These are phyloP conservation scores for Pseudomyrmex dendroicus DNA, from an alignment of 1,140 invertebrate species.

Conservation along the genomic window DNA sequence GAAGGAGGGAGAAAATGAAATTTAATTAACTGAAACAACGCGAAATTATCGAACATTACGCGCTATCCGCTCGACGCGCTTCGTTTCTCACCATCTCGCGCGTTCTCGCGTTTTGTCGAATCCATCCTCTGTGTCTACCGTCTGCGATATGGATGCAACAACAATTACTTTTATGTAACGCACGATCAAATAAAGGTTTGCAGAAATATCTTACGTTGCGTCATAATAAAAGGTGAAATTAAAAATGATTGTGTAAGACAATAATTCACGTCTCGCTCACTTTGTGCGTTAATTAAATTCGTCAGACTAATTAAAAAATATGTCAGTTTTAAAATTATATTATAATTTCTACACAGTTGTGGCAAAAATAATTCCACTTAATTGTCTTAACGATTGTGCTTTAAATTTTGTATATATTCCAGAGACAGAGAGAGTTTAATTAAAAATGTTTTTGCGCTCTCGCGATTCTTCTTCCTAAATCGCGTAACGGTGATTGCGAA, in stretches of 20 bases:
- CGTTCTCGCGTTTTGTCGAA: conserved; percentile 2
- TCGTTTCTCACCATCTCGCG: conserved; percentile 33
- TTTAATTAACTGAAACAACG: conserved; percentile 79
- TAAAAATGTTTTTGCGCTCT: background rate
- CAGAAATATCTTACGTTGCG: background rate
- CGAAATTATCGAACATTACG: conserved; percentile 73
- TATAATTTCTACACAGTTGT: background rate
- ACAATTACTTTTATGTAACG: conserved; percentile 39
- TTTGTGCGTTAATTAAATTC: background rate
- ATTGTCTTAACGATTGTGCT: background rate
- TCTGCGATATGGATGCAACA: background rate
- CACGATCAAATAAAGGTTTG: background rate
- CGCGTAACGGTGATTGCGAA: background rate
- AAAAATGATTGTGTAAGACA: background rate
- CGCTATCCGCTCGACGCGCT: conserved; percentile 51
- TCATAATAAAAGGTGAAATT: background rate
- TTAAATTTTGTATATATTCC: background rate
- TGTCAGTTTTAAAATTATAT: background rate
- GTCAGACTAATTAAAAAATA: background rate
- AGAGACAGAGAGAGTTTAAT: background rate
- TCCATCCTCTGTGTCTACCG: background rate
- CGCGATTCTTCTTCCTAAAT: background rate
- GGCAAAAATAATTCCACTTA: background rate
- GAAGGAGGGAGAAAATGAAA: conserved; percentile 72
- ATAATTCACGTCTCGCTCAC: background rate